Evolutionary conservation across 92 coral and sea anemone genomes (phyloP), one percentile per base, ranked within the genome.

Genomic region (Heliopora coerulea): DNA sequence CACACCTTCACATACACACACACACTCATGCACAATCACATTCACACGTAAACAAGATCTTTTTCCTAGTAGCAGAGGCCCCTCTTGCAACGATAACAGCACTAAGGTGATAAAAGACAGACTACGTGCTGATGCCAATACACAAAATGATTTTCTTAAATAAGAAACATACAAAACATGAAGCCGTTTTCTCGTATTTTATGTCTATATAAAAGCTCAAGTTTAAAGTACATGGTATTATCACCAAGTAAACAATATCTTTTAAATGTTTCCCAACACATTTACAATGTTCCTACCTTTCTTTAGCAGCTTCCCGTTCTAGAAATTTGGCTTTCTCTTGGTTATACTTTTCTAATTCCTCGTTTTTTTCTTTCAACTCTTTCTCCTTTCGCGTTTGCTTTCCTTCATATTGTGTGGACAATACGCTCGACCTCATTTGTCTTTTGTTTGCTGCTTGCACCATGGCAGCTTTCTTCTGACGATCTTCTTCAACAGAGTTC

Each of bases 331-430:
- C 68, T 40, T 83, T 83, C 52, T 82, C 89, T 21, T 56, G 39
- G 27, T 35, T 52, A 1, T 75, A 89, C 62, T 78, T 85, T 10
- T 62, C 56, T 30, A 69, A 25, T 37, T 48, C 25, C 17, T 86
- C 87, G 32, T 86, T 84, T 18, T 78, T 54, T 9, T 87, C 96
- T 32, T 79, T 84, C n/a, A 87, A 29, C 34, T 92, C 96, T 79
- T 92, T 92, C 75, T 92, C 97, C 52, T 84, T 77, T 59, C 88
- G 86, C 24, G 89, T 63, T 49, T 87, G 72, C 52, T 85, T 87
- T 15, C 91, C 88, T 54, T 92, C 96, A 69, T 63, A 90, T 75
- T 89, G 96, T 3, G 97, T 89, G 28, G 81, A 79, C 79, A 92
- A 77, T 0, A 90, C 88, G 28, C 72, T 79, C 31, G 87, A 66